Percentiles rank a stretch among this genome's conserved stretches.
phyloP scores from a whole-genome alignment of 64 coral and sea anemone genomes.

The Porites australiensis region DNA sequence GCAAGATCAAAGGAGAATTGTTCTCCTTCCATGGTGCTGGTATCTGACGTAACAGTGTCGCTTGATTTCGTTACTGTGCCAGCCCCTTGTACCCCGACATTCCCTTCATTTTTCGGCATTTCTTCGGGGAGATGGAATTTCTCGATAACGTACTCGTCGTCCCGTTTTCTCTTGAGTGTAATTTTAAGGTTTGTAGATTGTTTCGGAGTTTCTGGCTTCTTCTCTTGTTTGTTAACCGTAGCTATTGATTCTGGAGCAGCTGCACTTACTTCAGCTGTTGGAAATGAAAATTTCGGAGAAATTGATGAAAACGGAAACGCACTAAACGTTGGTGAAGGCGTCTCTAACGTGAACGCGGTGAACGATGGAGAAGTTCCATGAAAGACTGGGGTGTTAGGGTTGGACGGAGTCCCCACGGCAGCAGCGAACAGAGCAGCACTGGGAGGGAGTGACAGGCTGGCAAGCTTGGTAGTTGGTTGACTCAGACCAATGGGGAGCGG shows the following conservation, averaged over 20 bases:
- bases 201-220: constrained; percentile 80
- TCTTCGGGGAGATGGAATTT: constrained; percentile 71
- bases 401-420: constrained; percentile 72
- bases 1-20: constrained; percentile 17
- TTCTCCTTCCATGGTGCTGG: background rate
- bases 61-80: constrained; percentile 28
- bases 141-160: constrained; percentile 90
- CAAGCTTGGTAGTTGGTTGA: constrained; percentile 53
- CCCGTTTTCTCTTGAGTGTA: constrained; percentile 81
- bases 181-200: constrained; percentile 77
- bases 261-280: constrained; percentile 48
- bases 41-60: constrained; percentile 18
- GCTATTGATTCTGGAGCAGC: background rate
- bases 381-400: constrained; percentile 77
- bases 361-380: constrained; percentile 83
- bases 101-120: constrained; percentile 36
- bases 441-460: constrained; percentile 80
- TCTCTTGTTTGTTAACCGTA: constrained; percentile 64
- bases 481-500: background rate
- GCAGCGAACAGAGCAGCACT: constrained; percentile 65
- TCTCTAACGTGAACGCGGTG: constrained; percentile 68
- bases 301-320: constrained; percentile 87
- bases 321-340: constrained; percentile 83
- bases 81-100: background rate
- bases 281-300: constrained; percentile 87